A percentile compares a stretch with the other conserved stretches of the same genome.
Evolutionary conservation across 2,797 vertebrate species (phyloP).

Genomic region (Macroramphosus scolopax): DNA sequence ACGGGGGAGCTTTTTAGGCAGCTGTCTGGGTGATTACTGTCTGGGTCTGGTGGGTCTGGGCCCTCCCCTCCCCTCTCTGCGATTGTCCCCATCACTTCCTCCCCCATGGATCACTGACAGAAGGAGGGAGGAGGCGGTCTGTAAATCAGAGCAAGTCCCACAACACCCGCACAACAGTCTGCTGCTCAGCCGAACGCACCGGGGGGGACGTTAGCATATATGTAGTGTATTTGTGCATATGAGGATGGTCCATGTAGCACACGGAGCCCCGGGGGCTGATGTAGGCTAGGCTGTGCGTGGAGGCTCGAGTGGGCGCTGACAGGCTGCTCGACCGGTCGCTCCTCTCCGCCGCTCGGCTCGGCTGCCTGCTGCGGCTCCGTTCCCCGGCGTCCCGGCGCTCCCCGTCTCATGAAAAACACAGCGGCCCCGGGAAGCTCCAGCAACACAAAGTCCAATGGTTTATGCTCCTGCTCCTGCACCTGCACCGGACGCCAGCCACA

Average conservation of each 20-base stretch:
- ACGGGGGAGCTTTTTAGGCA: not conserved
- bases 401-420: conserved; percentile 32
- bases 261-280: conserved; percentile 14
- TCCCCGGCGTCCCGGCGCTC: conserved; percentile 7
- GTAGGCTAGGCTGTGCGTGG: conserved; percentile 4
- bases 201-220: no score
- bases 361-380: not conserved
- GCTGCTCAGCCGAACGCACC: not conserved
- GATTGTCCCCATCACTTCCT: conserved; percentile 4
- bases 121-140: not conserved
- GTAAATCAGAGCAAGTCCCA: conserved; percentile 6
- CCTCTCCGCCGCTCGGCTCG: not conserved
- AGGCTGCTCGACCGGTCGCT: not conserved
- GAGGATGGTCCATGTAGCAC: not conserved
- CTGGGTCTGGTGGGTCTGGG: conserved; percentile 5
- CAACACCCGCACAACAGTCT: not conserved
- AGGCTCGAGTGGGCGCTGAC: conserved; percentile 5
- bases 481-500: conserved; percentile 62
- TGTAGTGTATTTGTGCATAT: no score
- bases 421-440: conserved; percentile 53
- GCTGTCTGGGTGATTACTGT: conserved; percentile 8
- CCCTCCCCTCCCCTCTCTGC: not conserved
- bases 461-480: conserved; percentile 73
- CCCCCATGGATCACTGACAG: conserved; percentile 4
- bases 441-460: conserved; percentile 70